Conservation (phyloP, 2,113 vertebrate species). For the Piprites chloris region DNA sequence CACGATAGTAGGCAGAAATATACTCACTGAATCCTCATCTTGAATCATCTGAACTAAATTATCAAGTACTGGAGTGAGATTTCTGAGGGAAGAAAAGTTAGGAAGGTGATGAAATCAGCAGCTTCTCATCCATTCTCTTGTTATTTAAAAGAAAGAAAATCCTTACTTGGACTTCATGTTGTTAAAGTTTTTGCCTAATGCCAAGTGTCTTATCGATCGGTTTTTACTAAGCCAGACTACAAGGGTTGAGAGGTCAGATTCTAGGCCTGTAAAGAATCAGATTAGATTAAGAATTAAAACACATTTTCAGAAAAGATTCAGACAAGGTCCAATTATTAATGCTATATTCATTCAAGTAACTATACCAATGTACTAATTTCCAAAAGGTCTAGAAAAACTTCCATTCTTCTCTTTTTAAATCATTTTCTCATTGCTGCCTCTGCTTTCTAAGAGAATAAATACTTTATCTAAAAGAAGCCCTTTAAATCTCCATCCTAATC, state of each 20-base stretch:
- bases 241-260: slow-evolving; percentile 92
- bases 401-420: not conserved
- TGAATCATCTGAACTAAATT: slow-evolving; percentile 98
- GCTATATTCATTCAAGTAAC: not conserved
- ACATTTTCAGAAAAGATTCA: not conserved
- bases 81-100: slow-evolving; percentile 80
- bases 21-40: slow-evolving; percentile 96
- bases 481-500: not conserved
- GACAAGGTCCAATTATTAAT: not conserved
- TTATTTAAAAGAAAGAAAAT: slow-evolving; percentile 50
- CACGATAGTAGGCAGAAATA: not conserved
- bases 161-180: slow-evolving; percentile 99
- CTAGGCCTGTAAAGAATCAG: slow-evolving; percentile 82
- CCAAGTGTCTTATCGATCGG: slow-evolving; percentile 92
- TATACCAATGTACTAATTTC: not conserved
- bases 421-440: not conserved
- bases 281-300: slow-evolving; percentile 54
- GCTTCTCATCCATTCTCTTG: slow-evolving; percentile 34
- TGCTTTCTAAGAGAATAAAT: not conserved
- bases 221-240: slow-evolving; percentile 97
- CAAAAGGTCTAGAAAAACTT: not conserved
- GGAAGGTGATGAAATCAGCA: slow-evolving; percentile 56
- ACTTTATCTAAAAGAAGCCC: not conserved
- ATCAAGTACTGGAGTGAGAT: slow-evolving; percentile 93
- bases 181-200: slow-evolving; percentile 97